Conservation (phyloP, 2,113 vertebrate species). For the Cardinalis cardinalis region DNA sequence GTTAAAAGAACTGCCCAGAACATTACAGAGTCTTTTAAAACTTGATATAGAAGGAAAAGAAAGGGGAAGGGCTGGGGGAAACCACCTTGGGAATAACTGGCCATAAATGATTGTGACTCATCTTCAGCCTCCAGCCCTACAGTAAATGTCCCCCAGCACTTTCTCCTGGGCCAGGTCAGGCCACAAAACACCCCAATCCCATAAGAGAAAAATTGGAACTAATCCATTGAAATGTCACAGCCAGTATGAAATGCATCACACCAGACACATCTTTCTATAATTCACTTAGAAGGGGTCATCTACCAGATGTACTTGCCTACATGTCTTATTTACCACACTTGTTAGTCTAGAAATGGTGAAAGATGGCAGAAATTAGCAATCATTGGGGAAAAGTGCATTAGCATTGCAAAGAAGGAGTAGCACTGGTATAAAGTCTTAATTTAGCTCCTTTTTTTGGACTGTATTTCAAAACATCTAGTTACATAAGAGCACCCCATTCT, state of each 20-base stretch:
- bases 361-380: not conserved
- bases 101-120: not conserved
- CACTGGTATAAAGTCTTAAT: not conserved
- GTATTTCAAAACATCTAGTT: not conserved
- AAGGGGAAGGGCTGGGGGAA: too few species aligned
- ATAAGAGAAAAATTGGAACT: not conserved
- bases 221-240: not conserved
- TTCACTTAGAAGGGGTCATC: not conserved
- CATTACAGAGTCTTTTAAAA: not conserved
- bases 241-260: not conserved
- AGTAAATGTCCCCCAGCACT: not conserved
- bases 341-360: not conserved
- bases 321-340: not conserved
- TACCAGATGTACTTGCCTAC: not conserved
- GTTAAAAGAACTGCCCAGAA: not conserved
- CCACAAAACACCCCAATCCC: not conserved
- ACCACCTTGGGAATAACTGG: not conserved
- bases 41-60: not conserved
- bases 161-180: not conserved
- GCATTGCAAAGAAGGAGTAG: not conserved
- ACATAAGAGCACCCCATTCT: not conserved
- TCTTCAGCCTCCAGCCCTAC: not conserved
- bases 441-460: not conserved
- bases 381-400: accelerated
- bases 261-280: not conserved